phyloP scores from a whole-genome alignment of 2,888 invertebrate genomes.

The Microplitis deprimator region DNA sequence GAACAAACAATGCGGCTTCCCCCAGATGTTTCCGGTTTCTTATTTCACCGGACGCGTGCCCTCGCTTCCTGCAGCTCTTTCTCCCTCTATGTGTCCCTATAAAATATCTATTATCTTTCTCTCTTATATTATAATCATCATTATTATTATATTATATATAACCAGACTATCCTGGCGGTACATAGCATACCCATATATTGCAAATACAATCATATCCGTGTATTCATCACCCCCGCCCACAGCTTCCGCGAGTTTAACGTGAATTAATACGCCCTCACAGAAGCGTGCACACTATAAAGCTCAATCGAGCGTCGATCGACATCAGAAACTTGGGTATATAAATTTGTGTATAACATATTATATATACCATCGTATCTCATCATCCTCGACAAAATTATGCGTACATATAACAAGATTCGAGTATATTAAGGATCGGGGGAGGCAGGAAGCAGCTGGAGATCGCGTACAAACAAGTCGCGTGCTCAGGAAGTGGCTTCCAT shows the following conservation, averaged over 20 bases:
- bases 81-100: slow-evolving; percentile 41
- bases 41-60: slow-evolving; percentile 69
- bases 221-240: slow-evolving; percentile 36
- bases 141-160: neutral
- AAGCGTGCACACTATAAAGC: neutral
- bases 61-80: slow-evolving; percentile 55
- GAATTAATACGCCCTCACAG: slow-evolving; percentile 34
- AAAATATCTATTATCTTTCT: slow-evolving; percentile 17
- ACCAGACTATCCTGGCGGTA: slow-evolving; percentile 7
- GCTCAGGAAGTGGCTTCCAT: slow-evolving; percentile 61
- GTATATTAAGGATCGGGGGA: slow-evolving; percentile 43
- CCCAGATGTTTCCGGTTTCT: slow-evolving; percentile 71
- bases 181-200: neutral
- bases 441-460: slow-evolving; percentile 67
- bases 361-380: neutral
- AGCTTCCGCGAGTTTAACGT: slow-evolving; percentile 39
- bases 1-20: slow-evolving; percentile 69
- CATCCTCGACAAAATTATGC: slow-evolving; percentile 26
- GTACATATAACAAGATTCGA: slow-evolving; percentile 33
- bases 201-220: slow-evolving; percentile 27
- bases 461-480: slow-evolving; percentile 61
- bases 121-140: slow-evolving; percentile 14
- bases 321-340: neutral
- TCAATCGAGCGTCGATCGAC: neutral
- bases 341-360: slow-evolving; percentile 1